Conservation (phyloP, 53 echinoderm and acorn worm species). For the Echinarachnius parma region DNA sequence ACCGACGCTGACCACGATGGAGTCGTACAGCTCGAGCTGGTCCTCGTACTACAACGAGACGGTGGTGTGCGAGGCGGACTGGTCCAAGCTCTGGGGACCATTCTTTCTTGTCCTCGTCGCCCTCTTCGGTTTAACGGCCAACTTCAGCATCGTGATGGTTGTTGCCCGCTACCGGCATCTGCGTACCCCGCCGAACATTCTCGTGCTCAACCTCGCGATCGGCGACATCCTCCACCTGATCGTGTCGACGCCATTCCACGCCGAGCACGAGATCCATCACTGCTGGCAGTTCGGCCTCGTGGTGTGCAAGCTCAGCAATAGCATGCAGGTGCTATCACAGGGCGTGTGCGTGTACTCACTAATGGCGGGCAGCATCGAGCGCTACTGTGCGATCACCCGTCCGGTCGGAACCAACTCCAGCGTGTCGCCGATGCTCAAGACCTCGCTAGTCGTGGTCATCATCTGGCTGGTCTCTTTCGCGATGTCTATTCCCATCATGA, state of each 20-base stretch:
- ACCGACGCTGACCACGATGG: conserved; percentile 41
- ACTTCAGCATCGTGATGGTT: conserved; percentile 56
- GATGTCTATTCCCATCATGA: conserved; percentile 61
- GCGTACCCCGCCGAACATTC: conserved; percentile 68
- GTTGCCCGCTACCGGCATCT: conserved; percentile 61
- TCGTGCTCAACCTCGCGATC: conserved; percentile 72
- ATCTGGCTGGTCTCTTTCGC: conserved; percentile 69
- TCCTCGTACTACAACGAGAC: conserved; percentile 15
- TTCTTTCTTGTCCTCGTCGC: conserved; percentile 35
- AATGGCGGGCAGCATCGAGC: conserved; percentile 67
- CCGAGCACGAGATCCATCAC: conserved; percentile 60
- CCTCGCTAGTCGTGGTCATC: conserved; percentile 46
- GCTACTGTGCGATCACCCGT: conserved; percentile 71
- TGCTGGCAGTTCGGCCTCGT: conserved; percentile 58
- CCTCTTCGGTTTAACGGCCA: conserved; percentile 64
- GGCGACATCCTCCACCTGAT: conserved; percentile 71
- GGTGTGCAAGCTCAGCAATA: conserved; percentile 62
- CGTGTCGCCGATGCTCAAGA: conserved; percentile 45
- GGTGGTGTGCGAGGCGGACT: conserved; percentile 17
- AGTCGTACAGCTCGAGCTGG: conserved; percentile 42
- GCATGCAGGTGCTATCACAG: conserved; percentile 66
- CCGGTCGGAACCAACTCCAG: conserved; percentile 49
- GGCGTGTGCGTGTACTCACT: conserved; percentile 76
- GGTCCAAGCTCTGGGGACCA: conserved; percentile 43
- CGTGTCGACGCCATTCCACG: conserved; percentile 58